These are phyloP conservation scores for Diplodus sargus DNA, from an alignment of 2,797 vertebrate genomes.

Conservation along the genomic window DNA sequence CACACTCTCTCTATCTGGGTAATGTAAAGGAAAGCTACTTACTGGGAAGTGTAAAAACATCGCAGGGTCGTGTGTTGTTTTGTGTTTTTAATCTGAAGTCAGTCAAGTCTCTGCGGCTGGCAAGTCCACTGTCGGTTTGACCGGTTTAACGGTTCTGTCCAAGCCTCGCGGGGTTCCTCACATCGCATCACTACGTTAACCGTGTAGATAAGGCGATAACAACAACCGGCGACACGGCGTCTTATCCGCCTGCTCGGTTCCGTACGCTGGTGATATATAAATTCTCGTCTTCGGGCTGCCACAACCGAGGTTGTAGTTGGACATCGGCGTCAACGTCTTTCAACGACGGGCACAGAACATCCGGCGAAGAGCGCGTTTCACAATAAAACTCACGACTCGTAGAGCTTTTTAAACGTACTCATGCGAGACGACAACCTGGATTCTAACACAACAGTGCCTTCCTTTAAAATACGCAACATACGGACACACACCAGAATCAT, in stretches of 20 bases:
- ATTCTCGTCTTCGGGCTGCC: slow-evolving; percentile 77
- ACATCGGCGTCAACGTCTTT: slow-evolving; percentile 23
- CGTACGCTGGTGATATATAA: slow-evolving; percentile 71
- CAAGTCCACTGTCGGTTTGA: slow-evolving; percentile 57
- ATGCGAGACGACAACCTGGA: rapidly evolving
- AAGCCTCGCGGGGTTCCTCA: slow-evolving; percentile 44
- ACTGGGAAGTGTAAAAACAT: slow-evolving; percentile 68
- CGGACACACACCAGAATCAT: too few species aligned
- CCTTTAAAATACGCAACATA: rapidly evolving
- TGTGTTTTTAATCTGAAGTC: slow-evolving; percentile 48
- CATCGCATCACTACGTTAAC: slow-evolving; percentile 48
- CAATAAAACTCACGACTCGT: slow-evolving; percentile 41
- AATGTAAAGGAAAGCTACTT: slow-evolving; percentile 48
- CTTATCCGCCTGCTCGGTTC: slow-evolving; percentile 55
- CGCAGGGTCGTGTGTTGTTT: slow-evolving; percentile 37
- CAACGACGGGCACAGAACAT: not conserved
- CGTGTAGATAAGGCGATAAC: slow-evolving; percentile 4
- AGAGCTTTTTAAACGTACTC: rapidly evolving
- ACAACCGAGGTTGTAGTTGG: slow-evolving; percentile 76
- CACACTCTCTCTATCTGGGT: not conserved
- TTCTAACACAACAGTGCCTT: rapidly evolving
- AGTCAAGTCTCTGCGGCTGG: slow-evolving; percentile 56
- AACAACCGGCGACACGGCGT: slow-evolving; percentile 44
- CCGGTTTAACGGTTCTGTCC: slow-evolving; percentile 54
- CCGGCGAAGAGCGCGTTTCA: slow-evolving; percentile 42